A percentile compares a stretch with the other conserved stretches of the same genome.
Conservation (phyloP, 2,113 vertebrate species). For the Perognathus longimembris region DNA sequence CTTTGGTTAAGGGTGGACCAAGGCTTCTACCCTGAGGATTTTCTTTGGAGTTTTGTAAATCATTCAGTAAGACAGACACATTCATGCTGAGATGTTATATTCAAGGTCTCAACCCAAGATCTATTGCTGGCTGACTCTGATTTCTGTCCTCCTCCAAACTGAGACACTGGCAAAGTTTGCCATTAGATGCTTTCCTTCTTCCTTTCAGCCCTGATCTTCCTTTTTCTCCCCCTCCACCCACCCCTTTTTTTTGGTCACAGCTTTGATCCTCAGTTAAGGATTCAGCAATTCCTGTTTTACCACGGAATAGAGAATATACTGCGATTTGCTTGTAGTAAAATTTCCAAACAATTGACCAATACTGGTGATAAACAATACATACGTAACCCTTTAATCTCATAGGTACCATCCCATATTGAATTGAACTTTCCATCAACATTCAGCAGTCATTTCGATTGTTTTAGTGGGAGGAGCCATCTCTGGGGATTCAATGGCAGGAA, state of each 20-base stretch:
- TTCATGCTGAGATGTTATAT: slow-evolving; percentile 30
- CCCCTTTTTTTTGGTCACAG: neutral
- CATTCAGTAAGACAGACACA: slow-evolving; percentile 33
- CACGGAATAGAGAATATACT: neutral
- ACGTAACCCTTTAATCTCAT: neutral
- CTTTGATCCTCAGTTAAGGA: neutral
- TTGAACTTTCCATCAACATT: neutral
- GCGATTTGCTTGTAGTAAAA: slow-evolving; percentile 46
- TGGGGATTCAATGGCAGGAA: neutral
- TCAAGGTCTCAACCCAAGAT: slow-evolving; percentile 44
- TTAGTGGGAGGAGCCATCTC: neutral
- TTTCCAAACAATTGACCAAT: neutral
- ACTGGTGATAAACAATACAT: neutral
- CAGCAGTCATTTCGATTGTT: neutral
- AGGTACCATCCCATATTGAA: neutral
- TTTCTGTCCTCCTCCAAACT: neutral
- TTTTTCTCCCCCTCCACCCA: neutral
- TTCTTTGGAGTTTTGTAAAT: neutral
- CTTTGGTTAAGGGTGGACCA: neutral
- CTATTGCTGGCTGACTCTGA: slow-evolving; percentile 17
- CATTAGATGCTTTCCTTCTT: neutral
- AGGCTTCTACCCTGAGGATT: neutral
- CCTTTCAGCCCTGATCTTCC: neutral
- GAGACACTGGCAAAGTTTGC: neutral
- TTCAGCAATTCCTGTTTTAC: neutral